Evolutionary conservation across 2,888 invertebrate genomes (phyloP).

Genomic region (Catocala sponsa): DNA sequence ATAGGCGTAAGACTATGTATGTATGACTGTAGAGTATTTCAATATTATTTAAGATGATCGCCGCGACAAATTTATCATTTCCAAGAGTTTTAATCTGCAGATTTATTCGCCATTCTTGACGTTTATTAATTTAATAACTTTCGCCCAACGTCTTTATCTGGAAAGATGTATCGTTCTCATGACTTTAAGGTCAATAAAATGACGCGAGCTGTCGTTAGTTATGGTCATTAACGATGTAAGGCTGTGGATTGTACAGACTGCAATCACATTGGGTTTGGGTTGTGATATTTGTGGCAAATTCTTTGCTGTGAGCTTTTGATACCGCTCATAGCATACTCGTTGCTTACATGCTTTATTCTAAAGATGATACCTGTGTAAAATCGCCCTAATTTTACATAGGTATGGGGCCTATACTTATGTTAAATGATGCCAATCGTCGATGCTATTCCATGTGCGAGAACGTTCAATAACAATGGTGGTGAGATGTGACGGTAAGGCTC

Average conservation of each 20-base stretch:
- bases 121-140: constrained; percentile 16
- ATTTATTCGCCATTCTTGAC: neutral
- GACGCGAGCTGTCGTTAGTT: constrained; percentile 16
- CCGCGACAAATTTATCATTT: neutral
- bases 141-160: constrained; percentile 15
- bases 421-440: no score
- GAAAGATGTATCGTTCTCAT: constrained; percentile 19
- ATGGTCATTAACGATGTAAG: constrained; percentile 23
- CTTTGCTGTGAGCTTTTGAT: neutral
- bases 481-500: no score
- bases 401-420: no score
- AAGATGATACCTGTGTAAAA: no score
- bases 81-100: neutral
- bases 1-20: no score
- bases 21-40: neutral
- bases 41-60: neutral
- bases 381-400: no score
- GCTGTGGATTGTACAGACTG: neutral
- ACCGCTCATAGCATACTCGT: no score
- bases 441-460: no score
- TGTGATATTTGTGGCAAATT: neutral
- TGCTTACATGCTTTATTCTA: no score
- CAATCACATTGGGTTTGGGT: neutral
- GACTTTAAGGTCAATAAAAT: constrained; percentile 25
- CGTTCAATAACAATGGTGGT: no score